phyloP scores from a whole-genome alignment of 2,113 vertebrate genomes.

The Lophius piscatorius region DNA sequence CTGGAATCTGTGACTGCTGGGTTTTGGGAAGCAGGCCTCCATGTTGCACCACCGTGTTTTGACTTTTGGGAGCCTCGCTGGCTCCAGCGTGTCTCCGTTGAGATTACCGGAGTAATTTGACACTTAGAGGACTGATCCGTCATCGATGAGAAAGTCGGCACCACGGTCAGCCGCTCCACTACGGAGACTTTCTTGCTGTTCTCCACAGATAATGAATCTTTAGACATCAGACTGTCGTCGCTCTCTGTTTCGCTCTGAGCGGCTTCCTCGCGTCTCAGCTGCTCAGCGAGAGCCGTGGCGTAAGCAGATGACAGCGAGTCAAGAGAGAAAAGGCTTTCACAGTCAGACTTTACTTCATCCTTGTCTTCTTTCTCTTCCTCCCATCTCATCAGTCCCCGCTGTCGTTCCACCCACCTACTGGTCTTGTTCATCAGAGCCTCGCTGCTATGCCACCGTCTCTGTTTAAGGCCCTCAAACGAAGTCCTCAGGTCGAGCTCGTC shows the following conservation, averaged over 20 bases:
- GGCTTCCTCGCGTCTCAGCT: constrained; percentile 74
- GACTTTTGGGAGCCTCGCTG: constrained; percentile 62
- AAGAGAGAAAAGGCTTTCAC: constrained; percentile 89
- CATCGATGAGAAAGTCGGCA: constrained; percentile 41
- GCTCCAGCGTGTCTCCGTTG: constrained; percentile 84
- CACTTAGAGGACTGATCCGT: constrained; percentile 31
- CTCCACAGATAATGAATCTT: constrained; percentile 85
- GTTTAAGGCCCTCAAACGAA: constrained; percentile 31
- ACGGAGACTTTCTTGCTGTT: constrained; percentile 27
- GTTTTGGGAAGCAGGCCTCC: background rate
- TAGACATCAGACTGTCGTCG: constrained; percentile 89
- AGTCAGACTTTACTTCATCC: constrained; percentile 81
- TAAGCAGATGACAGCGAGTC: constrained; percentile 91
- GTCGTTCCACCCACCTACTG: constrained; percentile 58
- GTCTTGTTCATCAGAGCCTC: constrained; percentile 77
- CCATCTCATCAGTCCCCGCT: constrained; percentile 56
- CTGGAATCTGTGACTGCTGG: constrained; percentile 19
- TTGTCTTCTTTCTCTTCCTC: constrained; percentile 61
- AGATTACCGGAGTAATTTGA: constrained; percentile 78
- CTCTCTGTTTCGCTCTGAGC: constrained; percentile 85
- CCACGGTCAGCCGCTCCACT: constrained; percentile 20
- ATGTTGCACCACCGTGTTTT: constrained; percentile 30
- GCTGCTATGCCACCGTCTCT: constrained; percentile 82
- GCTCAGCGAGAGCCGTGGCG: constrained; percentile 74
- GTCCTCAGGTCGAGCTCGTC: constrained; percentile 80